These are phyloP conservation scores for Ophioninae sp. DNA, from an alignment of 2,888 invertebrate species.

Conservation along the genomic window DNA sequence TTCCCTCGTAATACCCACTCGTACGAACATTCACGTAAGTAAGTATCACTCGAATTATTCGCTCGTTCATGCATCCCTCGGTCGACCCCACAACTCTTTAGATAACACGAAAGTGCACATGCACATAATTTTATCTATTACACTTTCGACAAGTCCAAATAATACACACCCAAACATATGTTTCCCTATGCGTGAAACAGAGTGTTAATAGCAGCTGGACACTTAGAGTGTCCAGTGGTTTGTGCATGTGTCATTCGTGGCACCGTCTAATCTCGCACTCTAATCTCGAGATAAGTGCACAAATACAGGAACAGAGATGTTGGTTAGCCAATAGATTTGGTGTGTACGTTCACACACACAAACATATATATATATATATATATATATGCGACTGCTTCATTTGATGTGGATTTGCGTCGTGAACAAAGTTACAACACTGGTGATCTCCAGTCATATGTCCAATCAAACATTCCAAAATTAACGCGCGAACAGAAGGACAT, in stretches of 20 bases:
- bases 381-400: no score
- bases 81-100: slow-evolving; percentile 24
- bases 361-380: not conserved
- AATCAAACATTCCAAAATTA: no score
- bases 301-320: not conserved
- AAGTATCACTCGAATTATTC: slow-evolving; percentile 20
- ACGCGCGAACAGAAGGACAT: no score
- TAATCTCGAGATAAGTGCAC: slow-evolving; percentile 18
- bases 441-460: no score
- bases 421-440: no score
- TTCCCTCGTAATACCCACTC: not conserved
- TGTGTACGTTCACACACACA: not conserved
- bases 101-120: slow-evolving; percentile 27
- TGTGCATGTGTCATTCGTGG: slow-evolving; percentile 30
- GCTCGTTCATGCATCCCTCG: slow-evolving; percentile 1
- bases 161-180: not conserved
- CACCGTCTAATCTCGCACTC: slow-evolving; percentile 47
- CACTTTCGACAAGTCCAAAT: not conserved
- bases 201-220: slow-evolving; percentile 19
- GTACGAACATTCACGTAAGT: slow-evolving; percentile 43
- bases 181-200: not conserved
- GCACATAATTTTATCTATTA: not conserved
- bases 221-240: slow-evolving; percentile 35
- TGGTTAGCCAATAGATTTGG: not conserved
- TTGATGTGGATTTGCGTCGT: no score